Evolutionary conservation across 2,113 vertebrate species (phyloP), one percentile per base, ranked within the genome.

Genomic region (Brienomyrus brachyistius): DNA sequence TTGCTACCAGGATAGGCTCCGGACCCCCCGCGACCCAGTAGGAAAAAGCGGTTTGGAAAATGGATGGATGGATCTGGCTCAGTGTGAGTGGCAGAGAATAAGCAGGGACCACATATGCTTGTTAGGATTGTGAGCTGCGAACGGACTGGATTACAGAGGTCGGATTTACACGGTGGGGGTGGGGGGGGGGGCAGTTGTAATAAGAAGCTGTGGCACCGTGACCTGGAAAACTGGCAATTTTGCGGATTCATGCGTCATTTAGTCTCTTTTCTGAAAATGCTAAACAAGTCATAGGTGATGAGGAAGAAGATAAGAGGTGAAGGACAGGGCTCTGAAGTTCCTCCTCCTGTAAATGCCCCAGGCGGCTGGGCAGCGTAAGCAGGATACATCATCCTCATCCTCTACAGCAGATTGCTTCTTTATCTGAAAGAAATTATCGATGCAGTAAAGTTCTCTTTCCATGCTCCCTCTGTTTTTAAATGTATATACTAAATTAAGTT

Each of bases 371-470:
- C 54, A 21, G 54, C 54, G 23, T 56, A 66, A 80, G 56, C 17
- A 19, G 74, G 62, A 87, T 50, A 54, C 88, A 89, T 91, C 77
- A 88, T 59, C 83, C 47, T 52, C 31, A 31, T 54, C 5, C 27
- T 74, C 17, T 31, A 77, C 66, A 48, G 35, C 6, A 51, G 88
- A 66, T 23, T 86, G 52, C 31, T 80, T 74, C n/a, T 80, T 83
- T 90, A 43, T 87, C 80, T 15, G 77, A 17, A 86, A 80, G 45
- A 35, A 47, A 80, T 88, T 82, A 48, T 62, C 86, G 62, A 31
- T 19, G 66, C 83, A 80, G 48, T 27, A n/a, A 88, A 86, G 62
- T 88, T 88, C 52, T 89, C 51, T 91, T 89, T 80, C 87, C 62
- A 90, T 31, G 21, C 31, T 85, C 59, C 17, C 88, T 66, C 59